Evolutionary conservation across 2,888 invertebrate species (phyloP).

Genomic region (Epinotia nisella): DNA sequence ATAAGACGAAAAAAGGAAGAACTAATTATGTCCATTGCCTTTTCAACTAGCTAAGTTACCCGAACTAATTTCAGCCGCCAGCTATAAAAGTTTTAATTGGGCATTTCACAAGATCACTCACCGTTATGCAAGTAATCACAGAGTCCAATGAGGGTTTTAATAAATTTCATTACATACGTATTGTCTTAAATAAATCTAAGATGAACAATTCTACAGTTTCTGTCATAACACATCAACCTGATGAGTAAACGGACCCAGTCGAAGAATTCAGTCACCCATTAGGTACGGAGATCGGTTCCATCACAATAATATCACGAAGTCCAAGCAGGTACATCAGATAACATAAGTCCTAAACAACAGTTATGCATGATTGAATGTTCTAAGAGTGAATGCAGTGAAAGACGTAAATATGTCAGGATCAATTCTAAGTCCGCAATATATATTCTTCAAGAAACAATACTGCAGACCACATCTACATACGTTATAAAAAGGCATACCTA

Average conservation of each 20-base stretch:
- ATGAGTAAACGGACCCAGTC: neutral
- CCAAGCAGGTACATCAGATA: neutral
- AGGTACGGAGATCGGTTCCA: neutral
- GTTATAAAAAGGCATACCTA: neutral
- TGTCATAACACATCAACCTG: too few relatives aligned
- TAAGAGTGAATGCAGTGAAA: neutral
- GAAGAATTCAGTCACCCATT: neutral
- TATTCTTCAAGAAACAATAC: too few relatives aligned
- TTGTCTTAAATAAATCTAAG: neutral
- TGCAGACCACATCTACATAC: too few relatives aligned
- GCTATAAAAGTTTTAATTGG: conserved; percentile 23
- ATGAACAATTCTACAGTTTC: neutral
- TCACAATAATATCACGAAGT: neutral
- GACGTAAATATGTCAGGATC: neutral
- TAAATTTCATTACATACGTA: neutral
- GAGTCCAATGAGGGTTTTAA: neutral
- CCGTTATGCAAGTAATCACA: neutral
- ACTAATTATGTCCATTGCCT: neutral
- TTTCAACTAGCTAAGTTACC: conserved; percentile 3
- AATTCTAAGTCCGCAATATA: too few relatives aligned
- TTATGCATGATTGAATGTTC: neutral
- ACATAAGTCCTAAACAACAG: neutral
- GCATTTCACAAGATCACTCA: conserved; percentile 12
- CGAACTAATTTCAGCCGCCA: neutral
- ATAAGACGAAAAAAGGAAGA: neutral